Base-by-base conservation (phyloP, 2,113 vertebrate genomes). In the Channa argus region DNA sequence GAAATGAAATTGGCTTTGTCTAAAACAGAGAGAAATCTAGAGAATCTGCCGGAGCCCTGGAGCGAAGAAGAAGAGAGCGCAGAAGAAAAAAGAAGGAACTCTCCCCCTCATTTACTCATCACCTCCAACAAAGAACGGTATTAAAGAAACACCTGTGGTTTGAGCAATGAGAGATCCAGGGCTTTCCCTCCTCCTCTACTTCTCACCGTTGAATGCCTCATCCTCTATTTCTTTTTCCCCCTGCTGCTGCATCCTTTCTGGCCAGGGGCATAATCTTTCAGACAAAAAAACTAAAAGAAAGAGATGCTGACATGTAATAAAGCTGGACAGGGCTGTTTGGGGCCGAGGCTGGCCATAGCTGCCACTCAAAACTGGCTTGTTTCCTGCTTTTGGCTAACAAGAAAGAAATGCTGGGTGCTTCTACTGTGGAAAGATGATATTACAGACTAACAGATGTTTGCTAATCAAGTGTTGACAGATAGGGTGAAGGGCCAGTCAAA, bases 141-240 rank as follows among this genome's bases (percentile, higher is more conserved):
- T 93, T 92, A 91, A 93, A 93, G 87, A 84, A 92, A 89, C 92
- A 94, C 93, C 92, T 93, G 93, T 92, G 92, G 91, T 93, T 92
- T 91, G 85, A 91, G 87, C 84, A 79, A 88, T 86, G 83, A 90
- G 68, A 82, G 76, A 91, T 85, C 83, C 69, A 87, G 74, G 82
- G 81, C 76, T 80, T 15, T 37, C 55, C 71, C 58, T 77, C 61
- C 45, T 61, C 58, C 51, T 77, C 71, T 70, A 79, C 66, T 63
- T 67, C 71, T 73, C 59, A 68, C 68, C 74, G 77, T 61, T 3
- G n/a, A 71, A 70, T 53, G 45, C 43, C 41, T 79, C 79, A 79
- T 74, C 71, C 37, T 68, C 54, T 51, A 65, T 74, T 71, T 64
- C 71, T 65, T 56, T 47, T 53, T 41, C 15, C 74, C 47, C 54